Conservation (phyloP, 2,113 vertebrate species). For the Pangasianodon hypophthalmus region DNA sequence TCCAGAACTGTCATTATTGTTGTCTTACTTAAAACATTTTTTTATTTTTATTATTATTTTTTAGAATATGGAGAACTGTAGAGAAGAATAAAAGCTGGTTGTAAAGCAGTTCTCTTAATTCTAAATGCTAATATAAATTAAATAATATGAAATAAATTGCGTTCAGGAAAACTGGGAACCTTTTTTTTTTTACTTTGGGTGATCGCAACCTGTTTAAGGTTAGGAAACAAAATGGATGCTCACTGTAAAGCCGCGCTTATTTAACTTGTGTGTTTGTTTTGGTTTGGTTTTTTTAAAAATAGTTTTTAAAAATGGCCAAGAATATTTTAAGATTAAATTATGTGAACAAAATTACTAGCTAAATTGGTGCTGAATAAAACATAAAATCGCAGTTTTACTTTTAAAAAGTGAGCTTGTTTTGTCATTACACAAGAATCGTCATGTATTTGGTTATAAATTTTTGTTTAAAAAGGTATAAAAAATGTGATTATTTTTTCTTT, state of each 20-base stretch:
- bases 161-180: not conserved
- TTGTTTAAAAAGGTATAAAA: not conserved
- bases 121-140: not conserved
- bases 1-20: not conserved
- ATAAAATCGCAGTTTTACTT: not conserved
- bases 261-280: not conserved
- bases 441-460: not conserved
- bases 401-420: not conserved
- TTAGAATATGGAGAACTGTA: not conserved
- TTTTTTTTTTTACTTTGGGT: not conserved
- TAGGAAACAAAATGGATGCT: not conserved
- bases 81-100: not conserved
- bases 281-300: too few relatives aligned
- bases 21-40: not conserved
- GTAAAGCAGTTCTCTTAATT: not conserved
- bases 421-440: not conserved
- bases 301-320: too few relatives aligned
- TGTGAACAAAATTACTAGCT: too few relatives aligned
- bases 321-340: too few relatives aligned
- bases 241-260: not conserved
- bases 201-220: not conserved
- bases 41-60: not conserved
- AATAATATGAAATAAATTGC: not conserved
- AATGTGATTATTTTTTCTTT: not conserved
- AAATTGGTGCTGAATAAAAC: too few relatives aligned